Percentiles rank a stretch among this genome's conserved stretches.
phyloP scores from a whole-genome alignment of 2,888 invertebrate species.

The Pammene aurita region DNA sequence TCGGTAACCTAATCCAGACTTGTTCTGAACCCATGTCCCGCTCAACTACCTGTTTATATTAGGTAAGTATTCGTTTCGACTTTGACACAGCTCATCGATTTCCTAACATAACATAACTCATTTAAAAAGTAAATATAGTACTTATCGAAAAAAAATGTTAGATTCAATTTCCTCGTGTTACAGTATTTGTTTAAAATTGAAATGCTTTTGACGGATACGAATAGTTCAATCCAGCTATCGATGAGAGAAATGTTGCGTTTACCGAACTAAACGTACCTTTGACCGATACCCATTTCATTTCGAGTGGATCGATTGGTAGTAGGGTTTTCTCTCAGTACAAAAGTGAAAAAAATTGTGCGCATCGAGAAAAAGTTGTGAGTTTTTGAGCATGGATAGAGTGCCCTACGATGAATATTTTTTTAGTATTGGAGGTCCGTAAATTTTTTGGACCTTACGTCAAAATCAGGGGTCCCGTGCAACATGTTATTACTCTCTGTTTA shows the following conservation, averaged over 20 bases:
- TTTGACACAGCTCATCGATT: background rate
- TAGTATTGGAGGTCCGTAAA: too few species aligned
- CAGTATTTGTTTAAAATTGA: constrained; percentile 1
- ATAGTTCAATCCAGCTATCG: constrained; percentile 2
- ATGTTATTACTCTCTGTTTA: too few species aligned
- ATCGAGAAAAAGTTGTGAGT: too few species aligned
- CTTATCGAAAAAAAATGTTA: background rate
- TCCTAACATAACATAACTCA: background rate
- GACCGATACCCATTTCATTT: background rate
- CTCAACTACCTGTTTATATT: too few species aligned
- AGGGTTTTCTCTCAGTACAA: background rate
- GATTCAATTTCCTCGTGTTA: background rate
- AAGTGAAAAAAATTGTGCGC: too few species aligned
- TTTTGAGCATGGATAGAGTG: too few species aligned
- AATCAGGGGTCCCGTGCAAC: too few species aligned
- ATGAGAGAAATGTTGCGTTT: background rate
- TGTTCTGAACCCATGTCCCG: too few species aligned
- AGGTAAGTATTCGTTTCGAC: background rate
- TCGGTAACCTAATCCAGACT: too few species aligned
- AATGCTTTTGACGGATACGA: background rate
- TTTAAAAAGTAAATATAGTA: background rate
- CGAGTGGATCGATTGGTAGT: background rate
- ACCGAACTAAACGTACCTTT: background rate
- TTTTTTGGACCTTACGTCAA: too few species aligned
- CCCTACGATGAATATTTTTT: too few species aligned